Conservation (phyloP, 2,113 vertebrate genomes). For the Hassar affinis region DNA sequence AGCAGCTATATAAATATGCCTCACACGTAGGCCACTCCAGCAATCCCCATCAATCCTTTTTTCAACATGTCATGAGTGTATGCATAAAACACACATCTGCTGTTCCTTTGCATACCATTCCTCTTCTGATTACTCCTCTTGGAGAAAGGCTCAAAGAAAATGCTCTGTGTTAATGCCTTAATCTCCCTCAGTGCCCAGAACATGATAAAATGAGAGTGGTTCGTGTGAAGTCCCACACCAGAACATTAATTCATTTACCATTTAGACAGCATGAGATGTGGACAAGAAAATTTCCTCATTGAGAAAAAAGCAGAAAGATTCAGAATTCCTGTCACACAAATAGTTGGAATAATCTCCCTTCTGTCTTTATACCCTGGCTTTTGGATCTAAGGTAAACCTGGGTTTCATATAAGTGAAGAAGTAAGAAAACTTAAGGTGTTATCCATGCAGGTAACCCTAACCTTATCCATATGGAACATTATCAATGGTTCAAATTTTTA, state of each 20-base stretch:
- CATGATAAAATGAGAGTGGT: conserved; percentile 14
- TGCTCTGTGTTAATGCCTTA: conserved; percentile 35
- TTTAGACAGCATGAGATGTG: neutral
- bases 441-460: no score
- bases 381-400: neutral
- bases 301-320: neutral
- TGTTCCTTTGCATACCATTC: neutral
- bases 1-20: conserved; percentile 17
- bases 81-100: conserved; percentile 27
- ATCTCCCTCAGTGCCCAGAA: conserved; percentile 28
- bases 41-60: conserved; percentile 27
- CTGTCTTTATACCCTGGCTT: neutral
- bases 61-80: conserved; percentile 13
- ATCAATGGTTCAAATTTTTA: neutral
- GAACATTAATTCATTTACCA: conserved; percentile 39
- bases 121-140: conserved; percentile 4
- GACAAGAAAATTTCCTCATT: no score
- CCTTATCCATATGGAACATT: neutral
- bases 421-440: neutral
- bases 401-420: neutral
- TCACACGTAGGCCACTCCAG: conserved; percentile 6
- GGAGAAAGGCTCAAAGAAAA: conserved; percentile 15
- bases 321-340: neutral
- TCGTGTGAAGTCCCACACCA: neutral
- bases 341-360: neutral